Conservation (phyloP, 1,140 invertebrate species). For the Campodea augens region DNA sequence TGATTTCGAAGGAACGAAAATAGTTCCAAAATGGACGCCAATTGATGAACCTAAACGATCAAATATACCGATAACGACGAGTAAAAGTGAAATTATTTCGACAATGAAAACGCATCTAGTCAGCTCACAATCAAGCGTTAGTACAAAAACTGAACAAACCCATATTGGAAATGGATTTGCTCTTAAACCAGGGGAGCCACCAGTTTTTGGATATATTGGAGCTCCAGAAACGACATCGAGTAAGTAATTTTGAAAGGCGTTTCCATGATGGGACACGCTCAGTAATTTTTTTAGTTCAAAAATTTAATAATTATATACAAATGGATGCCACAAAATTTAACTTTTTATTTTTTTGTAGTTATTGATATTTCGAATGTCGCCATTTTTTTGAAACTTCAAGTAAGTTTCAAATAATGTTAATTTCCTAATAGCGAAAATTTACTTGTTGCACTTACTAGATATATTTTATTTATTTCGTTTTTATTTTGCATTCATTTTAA, state of each 20-base stretch:
- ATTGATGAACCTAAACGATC: too few relatives aligned
- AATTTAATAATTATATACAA: background rate
- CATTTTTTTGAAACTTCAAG: background rate
- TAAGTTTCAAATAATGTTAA: background rate
- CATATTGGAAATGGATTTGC: conserved; percentile 11
- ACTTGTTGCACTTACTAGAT: too few relatives aligned
- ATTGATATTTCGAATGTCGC: background rate
- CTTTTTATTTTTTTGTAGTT: background rate
- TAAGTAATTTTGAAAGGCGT: conserved; percentile 10
- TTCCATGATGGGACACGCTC: background rate
- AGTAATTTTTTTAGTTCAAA: background rate
- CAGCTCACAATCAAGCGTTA: conserved; percentile 13
- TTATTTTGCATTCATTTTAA: too few relatives aligned
- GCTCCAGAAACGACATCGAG: conserved; percentile 21
- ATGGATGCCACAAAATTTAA: too few relatives aligned
- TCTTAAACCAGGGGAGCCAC: conserved; percentile 34
- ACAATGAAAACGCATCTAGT: too few relatives aligned
- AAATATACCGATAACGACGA: too few relatives aligned
- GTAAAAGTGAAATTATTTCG: too few relatives aligned
- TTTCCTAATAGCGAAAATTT: too few relatives aligned
- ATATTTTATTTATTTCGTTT: too few relatives aligned
- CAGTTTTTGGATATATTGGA: conserved; percentile 34
- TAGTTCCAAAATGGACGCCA: conserved; percentile 38
- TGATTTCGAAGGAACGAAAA: conserved; percentile 36
- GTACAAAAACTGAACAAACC: conserved; percentile 15